Conservation (phyloP, 2,888 invertebrate genomes). For the Chloroclystis v-ata region DNA sequence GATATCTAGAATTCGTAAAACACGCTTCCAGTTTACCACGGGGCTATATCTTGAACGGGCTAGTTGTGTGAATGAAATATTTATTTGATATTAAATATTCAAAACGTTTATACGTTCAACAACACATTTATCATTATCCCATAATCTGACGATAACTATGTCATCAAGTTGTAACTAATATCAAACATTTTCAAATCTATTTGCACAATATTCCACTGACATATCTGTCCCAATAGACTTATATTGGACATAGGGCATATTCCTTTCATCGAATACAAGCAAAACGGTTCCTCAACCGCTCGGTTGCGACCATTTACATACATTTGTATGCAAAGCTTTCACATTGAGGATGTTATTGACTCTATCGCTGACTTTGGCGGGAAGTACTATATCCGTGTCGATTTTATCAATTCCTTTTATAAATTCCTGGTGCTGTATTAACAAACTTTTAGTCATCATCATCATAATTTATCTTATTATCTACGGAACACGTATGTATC, state of each 20-base stretch:
- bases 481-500: too few relatives aligned
- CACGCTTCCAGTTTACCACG: too few relatives aligned
- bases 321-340: slow-evolving; percentile 20
- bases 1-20: too few relatives aligned
- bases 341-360: slow-evolving; percentile 13
- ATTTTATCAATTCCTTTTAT: slow-evolving; percentile 12
- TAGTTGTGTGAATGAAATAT: too few relatives aligned
- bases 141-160: too few relatives aligned
- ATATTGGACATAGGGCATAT: not conserved
- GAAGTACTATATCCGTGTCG: slow-evolving; percentile 3
- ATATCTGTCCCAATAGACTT: not conserved
- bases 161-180: too few relatives aligned
- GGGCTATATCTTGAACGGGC: too few relatives aligned
- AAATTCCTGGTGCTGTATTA: not conserved
- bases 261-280: slow-evolving; percentile 11
- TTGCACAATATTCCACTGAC: too few relatives aligned
- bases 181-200: too few relatives aligned
- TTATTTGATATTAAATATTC: too few relatives aligned
- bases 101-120: too few relatives aligned
- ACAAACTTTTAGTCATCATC: not conserved
- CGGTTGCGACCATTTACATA: slow-evolving; percentile 14
- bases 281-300: slow-evolving; percentile 9
- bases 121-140: too few relatives aligned
- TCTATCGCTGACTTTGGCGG: slow-evolving; percentile 9
- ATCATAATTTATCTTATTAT: not conserved